Conservation (phyloP, 1,140 invertebrate species). For the Bradynema listronoti region DNA sequence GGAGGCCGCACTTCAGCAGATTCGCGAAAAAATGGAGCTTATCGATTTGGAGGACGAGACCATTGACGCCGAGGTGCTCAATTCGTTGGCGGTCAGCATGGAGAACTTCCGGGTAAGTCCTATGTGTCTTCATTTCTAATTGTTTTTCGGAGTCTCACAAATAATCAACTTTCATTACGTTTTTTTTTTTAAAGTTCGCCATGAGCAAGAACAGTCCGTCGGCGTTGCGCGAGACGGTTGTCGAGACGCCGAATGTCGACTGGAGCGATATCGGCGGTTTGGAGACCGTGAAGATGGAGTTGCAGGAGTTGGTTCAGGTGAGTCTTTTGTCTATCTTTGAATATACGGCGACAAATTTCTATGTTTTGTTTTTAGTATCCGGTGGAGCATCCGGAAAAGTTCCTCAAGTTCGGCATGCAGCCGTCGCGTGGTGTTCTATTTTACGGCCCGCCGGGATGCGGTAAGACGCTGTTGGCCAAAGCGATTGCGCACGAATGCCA, state of each 20-base stretch:
- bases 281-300: slow-evolving; percentile 76
- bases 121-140: not conserved
- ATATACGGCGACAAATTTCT: too few species aligned
- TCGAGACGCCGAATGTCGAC: slow-evolving; percentile 92
- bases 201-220: slow-evolving; percentile 94
- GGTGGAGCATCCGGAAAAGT: slow-evolving; percentile 99
- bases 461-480: slow-evolving; percentile 96
- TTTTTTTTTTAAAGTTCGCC: too few species aligned
- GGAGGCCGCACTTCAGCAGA: slow-evolving; percentile 98
- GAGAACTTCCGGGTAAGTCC: slow-evolving; percentile 75
- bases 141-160: slow-evolving; percentile 3
- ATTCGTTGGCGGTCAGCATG: slow-evolving; percentile 93
- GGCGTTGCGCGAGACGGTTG: slow-evolving; percentile 91
- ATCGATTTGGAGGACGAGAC: slow-evolving; percentile 98
- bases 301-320: slow-evolving; percentile 43
- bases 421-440: slow-evolving; percentile 95
- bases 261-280: slow-evolving; percentile 97
- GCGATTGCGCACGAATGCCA: slow-evolving; percentile 99
- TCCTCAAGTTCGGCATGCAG: slow-evolving; percentile 99
- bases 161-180: too few species aligned
- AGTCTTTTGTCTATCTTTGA: too few species aligned
- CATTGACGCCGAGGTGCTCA: slow-evolving; percentile 95
- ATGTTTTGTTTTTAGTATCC: slow-evolving; percentile 70
- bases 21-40: slow-evolving; percentile 98
- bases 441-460: slow-evolving; percentile 74